phyloP scores from a whole-genome alignment of 1,140 invertebrate species.

The Globodera ellingtonae region DNA sequence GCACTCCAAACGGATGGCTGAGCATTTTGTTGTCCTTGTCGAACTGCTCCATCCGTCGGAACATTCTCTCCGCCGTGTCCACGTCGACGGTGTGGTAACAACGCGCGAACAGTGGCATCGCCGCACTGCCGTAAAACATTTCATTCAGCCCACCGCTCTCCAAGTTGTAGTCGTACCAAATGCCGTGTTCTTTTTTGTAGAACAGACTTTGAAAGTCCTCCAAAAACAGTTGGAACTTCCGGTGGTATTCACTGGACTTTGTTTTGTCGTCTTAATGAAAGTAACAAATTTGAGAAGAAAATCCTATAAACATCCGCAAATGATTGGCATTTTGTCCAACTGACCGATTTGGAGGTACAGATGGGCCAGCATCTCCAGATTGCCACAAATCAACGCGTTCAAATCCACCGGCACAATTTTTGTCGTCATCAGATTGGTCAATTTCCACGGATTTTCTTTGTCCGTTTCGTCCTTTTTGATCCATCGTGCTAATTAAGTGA shows the following conservation, averaged over 20 bases:
- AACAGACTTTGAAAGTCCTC: background rate
- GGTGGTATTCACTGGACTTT: background rate
- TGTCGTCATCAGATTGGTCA: background rate
- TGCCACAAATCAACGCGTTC: background rate
- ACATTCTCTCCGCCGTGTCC: background rate
- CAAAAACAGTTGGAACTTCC: background rate
- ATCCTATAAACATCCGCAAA: no score
- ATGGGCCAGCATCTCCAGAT: background rate
- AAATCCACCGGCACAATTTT: slow-evolving; percentile 1
- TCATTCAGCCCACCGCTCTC: background rate
- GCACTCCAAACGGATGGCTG: background rate
- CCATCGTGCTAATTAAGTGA: background rate
- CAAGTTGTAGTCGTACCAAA: slow-evolving; percentile 23
- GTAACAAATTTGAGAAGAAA: background rate
- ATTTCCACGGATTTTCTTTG: background rate
- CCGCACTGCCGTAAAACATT: slow-evolving; percentile 12
- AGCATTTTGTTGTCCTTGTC: background rate
- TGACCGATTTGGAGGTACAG: background rate
- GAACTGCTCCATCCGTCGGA: background rate
- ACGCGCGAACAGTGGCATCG: slow-evolving; percentile 27
- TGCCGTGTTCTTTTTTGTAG: background rate
- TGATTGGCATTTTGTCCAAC: no score
- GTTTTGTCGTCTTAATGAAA: background rate
- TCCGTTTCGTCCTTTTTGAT: background rate
- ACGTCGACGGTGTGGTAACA: background rate